Base-by-base conservation (phyloP, 2,888 invertebrate species). In the Cabera pusaria region DNA sequence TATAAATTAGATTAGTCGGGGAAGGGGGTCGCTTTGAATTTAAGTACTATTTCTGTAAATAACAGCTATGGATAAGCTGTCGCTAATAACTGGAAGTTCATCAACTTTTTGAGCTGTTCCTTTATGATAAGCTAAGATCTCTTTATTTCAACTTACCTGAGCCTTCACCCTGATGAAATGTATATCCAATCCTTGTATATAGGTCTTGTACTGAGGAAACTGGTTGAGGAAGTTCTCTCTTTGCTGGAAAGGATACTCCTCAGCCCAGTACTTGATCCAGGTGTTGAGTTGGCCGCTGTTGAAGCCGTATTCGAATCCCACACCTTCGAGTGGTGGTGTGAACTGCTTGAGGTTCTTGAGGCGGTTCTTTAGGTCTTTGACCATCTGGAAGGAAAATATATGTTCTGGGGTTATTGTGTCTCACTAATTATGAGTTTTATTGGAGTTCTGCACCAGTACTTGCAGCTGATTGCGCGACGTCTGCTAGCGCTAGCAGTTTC, bases 271-370 rank as follows among this genome's bases (percentile, higher is more conserved):
- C 8, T 92, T 83, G 1, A 94, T 65, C 52, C 96, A 88, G 28
- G 86, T 82, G 24, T 90, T 77, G 17, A 96, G 69, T 33, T 92
- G 91, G 0, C 91, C 87, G 0, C 92, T 83, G 66, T 95, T 94
- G 69, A 97, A 93, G 1, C 98, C 98, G 64, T 97, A 97, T 51
- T 93, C 90, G 72, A 97, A 97, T 1, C 87, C 91, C 0, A 90
- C 83, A 6, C 91, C 93, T 75, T 95, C 93, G 9, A 95, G 72
- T 0, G 95, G 93, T 2, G 89, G 86, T 0, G 89, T 67, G 14
- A 75, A 58, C 1, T 52, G 37, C 1, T 79, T 67, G 6, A 68
- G 70, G 22, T 61, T 61, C 24, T 63, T 66, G 0, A 87, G 56
- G 2, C 85, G 78, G 0, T 53, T 41, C 20, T 64, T 70, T 0